Conservation (phyloP, 2,797 vertebrate species). For the Amblyraja radiata region DNA sequence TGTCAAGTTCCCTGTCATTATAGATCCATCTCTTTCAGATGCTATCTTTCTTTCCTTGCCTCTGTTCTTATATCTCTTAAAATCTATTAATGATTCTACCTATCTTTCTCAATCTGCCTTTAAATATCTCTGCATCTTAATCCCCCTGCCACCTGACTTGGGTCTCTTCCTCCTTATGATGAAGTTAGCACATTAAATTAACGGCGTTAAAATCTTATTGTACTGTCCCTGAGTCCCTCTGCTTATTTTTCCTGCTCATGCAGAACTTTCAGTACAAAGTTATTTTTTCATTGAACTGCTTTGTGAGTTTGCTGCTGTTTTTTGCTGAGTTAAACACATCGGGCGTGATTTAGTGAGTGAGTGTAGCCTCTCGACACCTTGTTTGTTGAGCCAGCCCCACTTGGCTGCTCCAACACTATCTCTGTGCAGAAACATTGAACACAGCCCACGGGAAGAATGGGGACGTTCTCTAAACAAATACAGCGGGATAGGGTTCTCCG, state of each 20-base stretch:
- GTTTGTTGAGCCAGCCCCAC: neutral
- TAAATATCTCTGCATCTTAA: conserved; percentile 44
- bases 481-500: neutral
- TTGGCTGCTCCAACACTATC: neutral
- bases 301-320: neutral
- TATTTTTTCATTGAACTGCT: neutral
- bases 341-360: neutral
- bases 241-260: neutral
- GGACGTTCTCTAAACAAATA: neutral
- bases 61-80: conserved; percentile 58
- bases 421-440: too few species aligned
- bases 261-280: neutral
- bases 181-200: neutral
- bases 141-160: too few species aligned
- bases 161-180: too few species aligned
- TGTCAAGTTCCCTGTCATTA: conserved; percentile 42
- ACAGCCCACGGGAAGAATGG: neutral
- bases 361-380: neutral
- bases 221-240: neutral
- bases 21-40: conserved; percentile 51
- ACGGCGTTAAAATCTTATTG: conserved; percentile 9
- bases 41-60: too few species aligned
- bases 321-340: neutral
- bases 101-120: neutral
- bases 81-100: conserved; percentile 50